Percentiles rank a stretch among this genome's conserved stretches.
Evolutionary conservation across 1,140 invertebrate species (phyloP).

Genomic region (Drosophila aff.): DNA sequence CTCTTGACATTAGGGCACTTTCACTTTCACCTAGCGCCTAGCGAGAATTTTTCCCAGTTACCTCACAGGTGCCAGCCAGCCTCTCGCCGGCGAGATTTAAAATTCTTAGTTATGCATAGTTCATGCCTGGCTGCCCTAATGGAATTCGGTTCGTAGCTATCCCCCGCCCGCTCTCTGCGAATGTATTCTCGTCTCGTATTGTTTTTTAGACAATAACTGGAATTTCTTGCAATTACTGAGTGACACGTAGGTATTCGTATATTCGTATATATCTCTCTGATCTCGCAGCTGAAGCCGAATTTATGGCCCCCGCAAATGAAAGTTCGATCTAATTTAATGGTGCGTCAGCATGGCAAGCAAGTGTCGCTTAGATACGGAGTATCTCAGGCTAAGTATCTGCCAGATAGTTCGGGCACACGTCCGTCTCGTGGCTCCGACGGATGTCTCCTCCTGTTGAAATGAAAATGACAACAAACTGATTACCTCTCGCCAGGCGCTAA

Average conservation of each 20-base stretch:
- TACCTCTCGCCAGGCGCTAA: conserved; percentile 32
- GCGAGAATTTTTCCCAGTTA: conserved; percentile 24
- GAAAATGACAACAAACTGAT: conserved; percentile 42
- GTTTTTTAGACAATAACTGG: conserved; percentile 43
- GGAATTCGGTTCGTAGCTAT: conserved; percentile 51
- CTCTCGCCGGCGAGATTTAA: conserved; percentile 13
- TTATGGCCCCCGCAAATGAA: conserved; percentile 39
- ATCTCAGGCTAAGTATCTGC: conserved; percentile 11
- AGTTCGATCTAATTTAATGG: conserved; percentile 41
- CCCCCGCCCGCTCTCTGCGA: conserved; percentile 4
- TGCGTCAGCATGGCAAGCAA: conserved; percentile 25
- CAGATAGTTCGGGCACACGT: conserved; percentile 32
- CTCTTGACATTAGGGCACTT: conserved; percentile 62
- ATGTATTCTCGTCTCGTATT: conserved; percentile 26
- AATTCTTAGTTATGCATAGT: conserved; percentile 72
- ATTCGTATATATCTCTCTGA: neutral
- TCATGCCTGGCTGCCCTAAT: conserved; percentile 66
- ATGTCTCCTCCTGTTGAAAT: neutral
- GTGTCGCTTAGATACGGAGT: conserved; percentile 13
- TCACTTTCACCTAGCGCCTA: conserved; percentile 59
- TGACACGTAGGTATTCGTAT: conserved; percentile 1
- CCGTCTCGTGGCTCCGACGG: conserved; percentile 16
- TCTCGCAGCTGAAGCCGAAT: conserved; percentile 21
- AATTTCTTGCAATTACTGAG: conserved; percentile 39
- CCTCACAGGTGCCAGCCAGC: neutral